Conservation (phyloP, 2,888 invertebrate species). For the Epistrophe grossulariae region DNA sequence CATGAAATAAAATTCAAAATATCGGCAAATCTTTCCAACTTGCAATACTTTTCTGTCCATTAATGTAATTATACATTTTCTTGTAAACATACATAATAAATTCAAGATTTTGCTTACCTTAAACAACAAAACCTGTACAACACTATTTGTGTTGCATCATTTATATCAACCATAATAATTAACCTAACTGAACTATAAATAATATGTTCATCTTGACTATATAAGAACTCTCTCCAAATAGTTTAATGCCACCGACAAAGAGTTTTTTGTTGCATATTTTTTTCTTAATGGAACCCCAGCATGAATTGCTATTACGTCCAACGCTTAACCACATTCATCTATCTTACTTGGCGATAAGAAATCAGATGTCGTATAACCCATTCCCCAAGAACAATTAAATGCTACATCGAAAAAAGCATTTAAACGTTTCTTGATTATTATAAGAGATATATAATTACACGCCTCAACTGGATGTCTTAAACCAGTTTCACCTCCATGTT, state of each 20-base stretch:
- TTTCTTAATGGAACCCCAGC: not conserved
- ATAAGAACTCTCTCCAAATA: constrained; percentile 10
- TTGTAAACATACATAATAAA: too few species aligned
- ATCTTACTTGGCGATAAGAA: constrained; percentile 9
- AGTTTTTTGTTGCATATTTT: not conserved
- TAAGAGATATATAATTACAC: constrained; percentile 37
- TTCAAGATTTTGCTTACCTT: not conserved
- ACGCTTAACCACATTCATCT: constrained; percentile 8
- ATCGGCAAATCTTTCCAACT: too few species aligned
- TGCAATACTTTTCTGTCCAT: too few species aligned
- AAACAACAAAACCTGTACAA: not conserved
- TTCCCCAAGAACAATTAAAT: constrained; percentile 31
- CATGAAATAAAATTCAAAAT: too few species aligned
- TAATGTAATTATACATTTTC: too few species aligned
- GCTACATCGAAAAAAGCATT: constrained; percentile 11
- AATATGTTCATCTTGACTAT: not conserved
- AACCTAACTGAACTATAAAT: constrained; percentile 10
- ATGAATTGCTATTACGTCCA: constrained; percentile 10
- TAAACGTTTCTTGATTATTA: constrained; percentile 24
- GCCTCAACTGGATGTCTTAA: constrained; percentile 20
- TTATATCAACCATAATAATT: not conserved
- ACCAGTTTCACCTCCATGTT: constrained; percentile 47
- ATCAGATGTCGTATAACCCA: constrained; percentile 16
- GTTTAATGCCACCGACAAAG: constrained; percentile 3
- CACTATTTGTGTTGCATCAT: not conserved